Conservation (phyloP, 2,113 vertebrate species). For the Cyphomyrus plagiostoma region DNA sequence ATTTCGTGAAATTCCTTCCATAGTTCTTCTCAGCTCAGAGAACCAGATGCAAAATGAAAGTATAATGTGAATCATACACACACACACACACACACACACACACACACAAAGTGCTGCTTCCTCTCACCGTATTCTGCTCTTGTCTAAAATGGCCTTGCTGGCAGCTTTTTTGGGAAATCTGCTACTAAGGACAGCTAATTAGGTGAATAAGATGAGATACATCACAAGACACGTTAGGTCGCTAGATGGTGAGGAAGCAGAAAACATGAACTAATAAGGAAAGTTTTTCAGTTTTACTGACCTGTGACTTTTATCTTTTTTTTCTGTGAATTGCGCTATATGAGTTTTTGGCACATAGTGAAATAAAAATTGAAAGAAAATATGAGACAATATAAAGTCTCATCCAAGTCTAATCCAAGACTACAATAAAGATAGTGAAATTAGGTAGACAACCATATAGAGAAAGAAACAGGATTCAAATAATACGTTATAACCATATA, state of each 20-base stretch:
- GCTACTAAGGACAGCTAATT: not conserved
- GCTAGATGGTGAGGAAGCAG: not conserved
- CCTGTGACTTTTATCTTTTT: not conserved
- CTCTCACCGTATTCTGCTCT: not conserved
- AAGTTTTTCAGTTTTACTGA: not conserved
- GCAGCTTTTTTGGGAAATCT: constrained; percentile 7
- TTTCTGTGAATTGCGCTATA: not conserved
- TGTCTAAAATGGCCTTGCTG: not conserved
- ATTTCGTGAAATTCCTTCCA: constrained; percentile 1
- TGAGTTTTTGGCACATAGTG: not conserved
- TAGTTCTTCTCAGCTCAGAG: not conserved
- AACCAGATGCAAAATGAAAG: not conserved
- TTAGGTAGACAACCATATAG: not conserved
- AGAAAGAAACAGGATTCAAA: not conserved
- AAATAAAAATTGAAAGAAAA: not conserved
- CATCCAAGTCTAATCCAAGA: not conserved
- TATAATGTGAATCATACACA: not conserved
- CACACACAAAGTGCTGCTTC: not conserved
- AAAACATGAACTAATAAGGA: not conserved
- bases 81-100: not conserved
- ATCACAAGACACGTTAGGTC: not conserved
- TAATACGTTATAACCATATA: not conserved
- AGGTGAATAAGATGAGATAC: not conserved
- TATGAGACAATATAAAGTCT: not conserved
- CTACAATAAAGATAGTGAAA: not conserved